Base-by-base conservation (phyloP, 2,797 vertebrate genomes). In the Pseudopleuronectes americanus region DNA sequence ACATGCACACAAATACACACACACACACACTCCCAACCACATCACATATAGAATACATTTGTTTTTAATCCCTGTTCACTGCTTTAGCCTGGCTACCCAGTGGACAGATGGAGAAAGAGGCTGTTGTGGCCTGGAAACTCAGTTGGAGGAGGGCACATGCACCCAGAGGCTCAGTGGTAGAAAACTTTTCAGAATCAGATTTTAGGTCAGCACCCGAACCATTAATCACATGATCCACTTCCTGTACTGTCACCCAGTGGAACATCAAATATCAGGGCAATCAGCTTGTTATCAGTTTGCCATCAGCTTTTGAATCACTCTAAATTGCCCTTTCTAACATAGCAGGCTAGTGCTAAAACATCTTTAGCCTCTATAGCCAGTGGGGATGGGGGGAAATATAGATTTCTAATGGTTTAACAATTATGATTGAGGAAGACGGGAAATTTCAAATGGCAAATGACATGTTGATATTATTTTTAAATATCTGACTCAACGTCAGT, bases 21-120 rank as follows among this genome's bases (percentile, higher is more conserved):
- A 71, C 53, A 23, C 63, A 79, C 63, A 77, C 71, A 73, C 84
- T 77, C 80, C 69, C 53, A 23, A 79, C 84, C 89, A 87, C 83
- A 88, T 86, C 79, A 84, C 68, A 85, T 57, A 22, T 38, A 19
- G 65, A 74, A 74, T 74, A 67, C 3, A n/a, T n/a, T 51, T 51
- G 45, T 64, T 24, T 64, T 66, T 21, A 56, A 68, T 80, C 76
- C 54, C 54, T 80, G 47, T 66, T 67, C 69, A 51, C 65, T 58
- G n/a, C 17, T 38, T 13, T 4, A 21, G 64, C 52, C 60, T 56
- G 74, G 52, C 58, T 56, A 52, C 69, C 57, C 59, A 62, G 75
- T 55, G 74, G 83, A 67, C 67, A 78, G 59, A 57, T 43, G 55
- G 71, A 74, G 59, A 73, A 77, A 55, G 24, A 58, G 49, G 31